Conservation (phyloP, 2,113 vertebrate genomes). For the Donacobius atricapilla region DNA sequence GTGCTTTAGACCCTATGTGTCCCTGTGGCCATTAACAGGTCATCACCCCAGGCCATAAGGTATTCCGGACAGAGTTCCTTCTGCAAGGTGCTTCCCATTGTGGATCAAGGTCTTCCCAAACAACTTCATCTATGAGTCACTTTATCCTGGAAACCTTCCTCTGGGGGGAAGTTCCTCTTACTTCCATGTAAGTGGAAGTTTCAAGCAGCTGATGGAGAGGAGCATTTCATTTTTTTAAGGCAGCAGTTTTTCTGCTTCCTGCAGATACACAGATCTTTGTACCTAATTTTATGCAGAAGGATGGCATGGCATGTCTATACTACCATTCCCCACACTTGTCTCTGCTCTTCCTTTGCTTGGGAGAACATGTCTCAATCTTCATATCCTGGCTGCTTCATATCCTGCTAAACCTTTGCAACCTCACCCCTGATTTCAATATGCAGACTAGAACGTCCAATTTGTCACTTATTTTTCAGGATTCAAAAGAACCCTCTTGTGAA, state of each 20-base stretch:
- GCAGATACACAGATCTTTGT: neutral
- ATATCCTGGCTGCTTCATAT: neutral
- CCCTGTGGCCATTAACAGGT: neutral
- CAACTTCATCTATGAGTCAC: neutral
- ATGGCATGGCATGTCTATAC: neutral
- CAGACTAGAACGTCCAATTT: neutral
- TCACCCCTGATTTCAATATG: neutral
- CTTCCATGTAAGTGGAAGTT: accelerated
- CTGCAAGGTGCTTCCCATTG: neutral
- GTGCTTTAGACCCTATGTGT: neutral
- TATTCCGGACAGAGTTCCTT: neutral
- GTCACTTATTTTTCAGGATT: neutral
- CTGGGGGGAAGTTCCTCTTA: neutral
- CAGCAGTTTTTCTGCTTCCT: neutral
- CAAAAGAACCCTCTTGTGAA: neutral
- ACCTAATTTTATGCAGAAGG: neutral
- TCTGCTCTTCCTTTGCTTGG: neutral
- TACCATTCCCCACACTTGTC: neutral
- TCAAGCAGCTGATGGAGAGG: neutral
- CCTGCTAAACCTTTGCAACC: neutral
- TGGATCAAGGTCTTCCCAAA: neutral
- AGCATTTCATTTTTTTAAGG: neutral
- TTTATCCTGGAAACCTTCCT: neutral
- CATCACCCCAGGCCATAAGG: neutral
- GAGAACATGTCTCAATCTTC: neutral